Percentiles rank a stretch among this genome's conserved stretches.
Evolutionary conservation across 2,797 vertebrate species (phyloP).

Genomic region (Macroramphosus scolopax): DNA sequence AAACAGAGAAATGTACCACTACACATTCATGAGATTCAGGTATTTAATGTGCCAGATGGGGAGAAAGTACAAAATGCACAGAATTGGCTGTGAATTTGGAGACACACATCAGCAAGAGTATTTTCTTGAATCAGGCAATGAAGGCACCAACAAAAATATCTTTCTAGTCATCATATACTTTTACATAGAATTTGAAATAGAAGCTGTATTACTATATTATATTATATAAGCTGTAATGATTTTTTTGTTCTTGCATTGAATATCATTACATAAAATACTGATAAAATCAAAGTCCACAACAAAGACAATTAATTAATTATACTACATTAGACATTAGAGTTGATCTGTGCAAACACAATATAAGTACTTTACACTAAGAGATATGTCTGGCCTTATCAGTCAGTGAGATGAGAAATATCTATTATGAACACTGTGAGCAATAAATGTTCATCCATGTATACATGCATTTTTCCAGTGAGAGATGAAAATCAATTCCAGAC

Average conservation of each 20-base stretch:
- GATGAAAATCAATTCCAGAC: background rate
- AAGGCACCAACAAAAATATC: background rate
- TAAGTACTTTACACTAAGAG: too few species aligned
- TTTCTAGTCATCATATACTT: background rate
- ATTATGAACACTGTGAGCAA: slow-evolving; percentile 15
- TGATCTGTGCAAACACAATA: slow-evolving; percentile 7
- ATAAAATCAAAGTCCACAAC: background rate
- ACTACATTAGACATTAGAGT: slow-evolving; percentile 13
- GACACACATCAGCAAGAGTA: too few species aligned
- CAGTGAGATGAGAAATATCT: background rate
- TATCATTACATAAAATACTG: slow-evolving; percentile 7
- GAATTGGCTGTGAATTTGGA: too few species aligned
- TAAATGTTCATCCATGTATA: background rate
- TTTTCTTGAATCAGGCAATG: background rate
- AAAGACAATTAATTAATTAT: too few species aligned
- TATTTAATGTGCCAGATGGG: too few species aligned
- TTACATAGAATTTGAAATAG: background rate
- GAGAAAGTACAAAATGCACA: too few species aligned
- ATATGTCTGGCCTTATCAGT: slow-evolving; percentile 6
- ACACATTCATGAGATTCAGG: too few species aligned
- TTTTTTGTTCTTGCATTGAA: background rate
- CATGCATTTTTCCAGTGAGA: background rate
- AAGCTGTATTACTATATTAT: too few species aligned
- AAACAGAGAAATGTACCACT: too few species aligned
- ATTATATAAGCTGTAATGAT: background rate